phyloP scores from a whole-genome alignment of 2,797 vertebrate species.

The Rachycentron canadum region DNA sequence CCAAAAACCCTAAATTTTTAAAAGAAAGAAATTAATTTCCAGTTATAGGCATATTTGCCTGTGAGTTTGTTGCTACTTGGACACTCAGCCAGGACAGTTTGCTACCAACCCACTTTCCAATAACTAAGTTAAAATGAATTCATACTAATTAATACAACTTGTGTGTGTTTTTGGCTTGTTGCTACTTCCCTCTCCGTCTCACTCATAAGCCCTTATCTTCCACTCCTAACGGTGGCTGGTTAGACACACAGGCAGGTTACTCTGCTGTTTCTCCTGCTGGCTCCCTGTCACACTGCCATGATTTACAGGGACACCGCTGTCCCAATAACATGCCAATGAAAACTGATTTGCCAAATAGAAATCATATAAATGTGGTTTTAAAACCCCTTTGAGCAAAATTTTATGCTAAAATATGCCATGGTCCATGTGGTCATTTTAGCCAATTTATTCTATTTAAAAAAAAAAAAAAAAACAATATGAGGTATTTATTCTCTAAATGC shows the following conservation, averaged over 20 bases:
- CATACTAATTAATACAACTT: constrained; percentile 11
- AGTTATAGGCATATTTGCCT: constrained; percentile 1
- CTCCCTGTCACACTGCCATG: not conserved
- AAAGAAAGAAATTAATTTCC: not conserved
- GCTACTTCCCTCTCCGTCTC: not conserved
- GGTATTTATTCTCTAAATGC: not conserved
- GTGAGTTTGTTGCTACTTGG: constrained; percentile 8
- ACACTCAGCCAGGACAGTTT: constrained; percentile 39
- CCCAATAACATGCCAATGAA: not conserved
- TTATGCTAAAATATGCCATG: not conserved
- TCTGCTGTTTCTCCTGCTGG: not conserved
- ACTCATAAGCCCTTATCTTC: not conserved
- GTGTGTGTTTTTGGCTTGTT: constrained; percentile 23
- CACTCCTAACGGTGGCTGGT: not conserved
- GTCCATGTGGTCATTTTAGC: not conserved
- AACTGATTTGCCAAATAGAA: not conserved
- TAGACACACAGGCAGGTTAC: not conserved
- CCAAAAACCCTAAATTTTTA: not conserved
- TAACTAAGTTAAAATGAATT: constrained; percentile 26
- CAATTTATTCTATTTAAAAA: not conserved
- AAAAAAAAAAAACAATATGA: too few relatives aligned
- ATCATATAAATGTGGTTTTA: not conserved
- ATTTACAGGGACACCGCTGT: not conserved
- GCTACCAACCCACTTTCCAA: constrained; percentile 23
- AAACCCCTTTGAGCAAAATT: not conserved